Conservation (phyloP, 92 coral and sea anemone genomes). For the Paramuricea clavata region DNA sequence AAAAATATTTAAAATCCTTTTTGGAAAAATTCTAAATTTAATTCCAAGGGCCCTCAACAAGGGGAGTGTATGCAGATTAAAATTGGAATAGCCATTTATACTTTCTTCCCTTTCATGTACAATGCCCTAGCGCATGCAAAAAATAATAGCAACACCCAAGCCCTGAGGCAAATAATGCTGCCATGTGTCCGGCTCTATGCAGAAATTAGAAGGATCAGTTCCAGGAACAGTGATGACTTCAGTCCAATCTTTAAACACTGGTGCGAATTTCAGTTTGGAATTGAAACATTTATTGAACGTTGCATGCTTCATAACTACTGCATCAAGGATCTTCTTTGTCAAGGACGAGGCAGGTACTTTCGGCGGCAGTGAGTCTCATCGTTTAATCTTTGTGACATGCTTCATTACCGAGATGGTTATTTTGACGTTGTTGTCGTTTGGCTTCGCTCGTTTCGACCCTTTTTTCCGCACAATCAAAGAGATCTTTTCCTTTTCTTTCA, state of each 20-base stretch:
- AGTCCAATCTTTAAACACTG: conserved; percentile 69
- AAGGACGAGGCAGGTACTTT: conserved; percentile 57
- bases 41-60: too few species aligned
- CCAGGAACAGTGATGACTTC: conserved; percentile 69
- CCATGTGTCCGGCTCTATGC: too few species aligned
- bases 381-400: conserved; percentile 51
- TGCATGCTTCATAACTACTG: conserved; percentile 59
- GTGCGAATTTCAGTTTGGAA: conserved; percentile 45
- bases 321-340: conserved; percentile 45
- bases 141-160: too few species aligned
- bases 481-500: conserved; percentile 43
- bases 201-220: conserved; percentile 57
- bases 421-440: conserved; percentile 56
- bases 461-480: conserved; percentile 32
- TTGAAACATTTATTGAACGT: conserved; percentile 69
- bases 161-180: too few species aligned
- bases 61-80: too few species aligned
- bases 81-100: too few species aligned
- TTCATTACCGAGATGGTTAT: conserved; percentile 65
- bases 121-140: too few species aligned
- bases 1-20: too few species aligned
- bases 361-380: conserved; percentile 69
- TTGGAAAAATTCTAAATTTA: too few species aligned
- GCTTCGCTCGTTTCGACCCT: conserved; percentile 47
- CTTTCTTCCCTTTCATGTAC: too few species aligned